A percentile compares a stretch with the other conserved stretches of the same genome.
Conservation (phyloP, 2,113 vertebrate genomes). For the Sinosuthora webbiana region DNA sequence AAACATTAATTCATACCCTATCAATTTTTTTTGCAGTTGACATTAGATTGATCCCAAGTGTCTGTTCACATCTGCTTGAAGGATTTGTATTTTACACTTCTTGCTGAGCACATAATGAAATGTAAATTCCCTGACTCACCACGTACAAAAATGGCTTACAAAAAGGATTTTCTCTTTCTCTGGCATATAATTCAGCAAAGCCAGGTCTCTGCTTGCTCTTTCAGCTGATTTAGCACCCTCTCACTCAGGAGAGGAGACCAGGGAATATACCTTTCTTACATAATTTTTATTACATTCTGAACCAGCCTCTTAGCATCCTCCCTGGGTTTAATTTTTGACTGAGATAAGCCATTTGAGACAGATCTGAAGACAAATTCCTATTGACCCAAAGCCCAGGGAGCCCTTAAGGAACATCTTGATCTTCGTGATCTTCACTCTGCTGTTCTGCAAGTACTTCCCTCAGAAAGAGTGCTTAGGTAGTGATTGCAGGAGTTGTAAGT, state of each 20-base stretch:
- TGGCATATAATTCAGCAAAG: neutral
- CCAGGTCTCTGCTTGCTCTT: neutral
- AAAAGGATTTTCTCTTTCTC: neutral
- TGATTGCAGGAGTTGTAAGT: neutral
- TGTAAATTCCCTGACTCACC: neutral
- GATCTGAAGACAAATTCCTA: neutral
- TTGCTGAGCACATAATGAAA: neutral
- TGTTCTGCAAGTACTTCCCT: neutral
- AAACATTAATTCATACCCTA: neutral
- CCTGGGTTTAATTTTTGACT: neutral
- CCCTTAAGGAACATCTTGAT: neutral
- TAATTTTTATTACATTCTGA: neutral
- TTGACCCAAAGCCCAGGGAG: neutral
- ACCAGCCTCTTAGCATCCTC: neutral
- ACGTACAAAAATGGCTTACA: neutral
- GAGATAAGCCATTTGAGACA: neutral
- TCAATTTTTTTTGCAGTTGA: neutral
- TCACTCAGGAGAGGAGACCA: neutral
- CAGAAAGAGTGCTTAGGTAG: neutral
- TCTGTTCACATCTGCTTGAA: neutral
- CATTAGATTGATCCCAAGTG: neutral
- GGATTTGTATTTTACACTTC: neutral
- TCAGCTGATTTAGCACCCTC: neutral
- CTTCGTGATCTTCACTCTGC: neutral
- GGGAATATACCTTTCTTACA: neutral